Evolutionary conservation across 2,797 vertebrate genomes (phyloP), one percentile per base, ranked within the genome.

Genomic region (Rhabdomys pumilio): DNA sequence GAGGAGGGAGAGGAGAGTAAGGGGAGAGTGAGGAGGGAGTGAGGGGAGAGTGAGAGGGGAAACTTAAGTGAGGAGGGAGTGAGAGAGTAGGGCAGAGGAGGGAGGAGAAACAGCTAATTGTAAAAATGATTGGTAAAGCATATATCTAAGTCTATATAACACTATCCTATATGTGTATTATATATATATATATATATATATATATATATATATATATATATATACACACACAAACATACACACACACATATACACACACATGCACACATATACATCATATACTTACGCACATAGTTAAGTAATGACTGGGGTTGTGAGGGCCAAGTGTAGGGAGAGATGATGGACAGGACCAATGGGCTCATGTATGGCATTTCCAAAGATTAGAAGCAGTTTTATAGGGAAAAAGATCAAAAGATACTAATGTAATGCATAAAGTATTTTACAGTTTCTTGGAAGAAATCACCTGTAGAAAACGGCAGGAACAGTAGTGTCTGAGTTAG

Each of bases 371-470:
- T 85, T 67, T 34, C 38, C 19, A 2, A 85, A 67, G 14, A 67
- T 22, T 47, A 47, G 13, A 69, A 86, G 63, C 3, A 14, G 6
- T 38, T 86, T 69, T 53, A 55, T 0, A 41, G 6, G 22, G 14
- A 69, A 38, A 47, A 91, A 76, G 72, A 44, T 81, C 24, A 91
- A 81, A 72, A 91, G 14, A 88, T 84, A 93, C 55, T 87, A 75
- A 67, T 88, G 72, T 84, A 83, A 85, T 91, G 89, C 89, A 89
- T n/a, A 90, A 91, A 91, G 80, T 69, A 22, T 44, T 92, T 3
- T 88, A 96, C 76, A 63, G 55, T 89, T 94, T n/a, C 85, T 84
- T 88, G 73, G 95, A 90, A 95, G 57, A 86, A 95, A 84, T 94
- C 84, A 91, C 82, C 88, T 81, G 44, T 57, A 41, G 53, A 81